Conservation (phyloP, 2,888 invertebrate genomes). For the Ypsolopha scabrella region DNA sequence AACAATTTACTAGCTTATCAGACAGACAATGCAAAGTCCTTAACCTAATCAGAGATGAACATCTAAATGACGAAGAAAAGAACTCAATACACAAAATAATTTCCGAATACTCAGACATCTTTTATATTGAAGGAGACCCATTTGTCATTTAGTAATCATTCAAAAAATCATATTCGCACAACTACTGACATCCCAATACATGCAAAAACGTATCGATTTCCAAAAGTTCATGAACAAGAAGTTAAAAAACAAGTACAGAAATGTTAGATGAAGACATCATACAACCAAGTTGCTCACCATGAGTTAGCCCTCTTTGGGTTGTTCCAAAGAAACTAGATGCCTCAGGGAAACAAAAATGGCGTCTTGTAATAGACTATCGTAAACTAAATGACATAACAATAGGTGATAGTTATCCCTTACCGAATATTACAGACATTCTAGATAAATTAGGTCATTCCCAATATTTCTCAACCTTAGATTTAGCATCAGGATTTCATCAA, state of each 20-base stretch:
- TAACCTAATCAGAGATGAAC: too few relatives aligned
- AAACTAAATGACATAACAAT: constrained; percentile 6
- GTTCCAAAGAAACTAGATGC: constrained; percentile 11
- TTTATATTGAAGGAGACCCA: constrained; percentile 1
- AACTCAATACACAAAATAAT: too few relatives aligned
- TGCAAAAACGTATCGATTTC: constrained; percentile 14
- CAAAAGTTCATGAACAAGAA: constrained; percentile 13
- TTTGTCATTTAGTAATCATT: constrained; percentile 8
- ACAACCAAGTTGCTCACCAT: constrained; percentile 1
- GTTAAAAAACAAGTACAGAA: constrained; percentile 8
- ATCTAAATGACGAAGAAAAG: too few relatives aligned
- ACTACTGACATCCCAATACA: constrained; percentile 5
- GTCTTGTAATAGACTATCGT: constrained; percentile 5
- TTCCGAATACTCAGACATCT: too few relatives aligned
- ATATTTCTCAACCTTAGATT: background rate
- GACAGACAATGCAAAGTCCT: too few relatives aligned
- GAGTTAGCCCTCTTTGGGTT: constrained; percentile 8
- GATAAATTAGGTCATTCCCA: background rate
- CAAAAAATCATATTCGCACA: constrained; percentile 11
- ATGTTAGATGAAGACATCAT: constrained; percentile 11
- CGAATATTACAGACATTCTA: constrained; percentile 2
- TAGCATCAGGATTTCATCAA: constrained; percentile 1
- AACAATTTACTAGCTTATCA: too few relatives aligned
- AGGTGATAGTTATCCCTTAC: constrained; percentile 6
- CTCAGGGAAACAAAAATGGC: constrained; percentile 6